Conservation (phyloP, 2,797 vertebrate species). For the Channallabes apus region DNA sequence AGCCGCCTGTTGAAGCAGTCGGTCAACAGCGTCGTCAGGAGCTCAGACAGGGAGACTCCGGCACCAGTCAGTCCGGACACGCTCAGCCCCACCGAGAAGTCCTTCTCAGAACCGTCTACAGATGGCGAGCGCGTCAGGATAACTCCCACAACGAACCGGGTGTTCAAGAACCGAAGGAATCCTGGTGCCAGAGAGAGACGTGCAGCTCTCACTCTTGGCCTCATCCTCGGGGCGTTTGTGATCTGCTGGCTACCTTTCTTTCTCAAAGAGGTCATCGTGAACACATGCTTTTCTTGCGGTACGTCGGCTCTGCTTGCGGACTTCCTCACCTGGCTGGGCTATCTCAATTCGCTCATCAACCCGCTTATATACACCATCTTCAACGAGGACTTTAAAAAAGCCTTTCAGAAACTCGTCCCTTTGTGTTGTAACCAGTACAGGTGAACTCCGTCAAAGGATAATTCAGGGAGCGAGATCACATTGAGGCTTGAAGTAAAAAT, state of each 20-base stretch:
- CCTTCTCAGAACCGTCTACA: conserved; percentile 83
- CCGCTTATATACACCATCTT: conserved; percentile 98
- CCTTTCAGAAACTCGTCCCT: conserved; percentile 88
- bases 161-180: conserved; percentile 76
- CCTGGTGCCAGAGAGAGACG: conserved; percentile 89
- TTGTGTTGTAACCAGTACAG: conserved; percentile 82
- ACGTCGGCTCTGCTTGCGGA: conserved; percentile 90
- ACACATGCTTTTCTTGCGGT: conserved; percentile 86
- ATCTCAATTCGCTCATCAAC: conserved; percentile 97
- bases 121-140: conserved; percentile 81
- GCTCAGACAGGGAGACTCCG: conserved; percentile 66
- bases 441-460: conserved; percentile 62
- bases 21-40: conserved; percentile 80
- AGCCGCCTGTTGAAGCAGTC: conserved; percentile 81
- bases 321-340: conserved; percentile 96
- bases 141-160: conserved; percentile 36
- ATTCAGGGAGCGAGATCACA: too few species aligned
- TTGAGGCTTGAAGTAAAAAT: neutral
- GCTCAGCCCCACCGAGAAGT: conserved; percentile 81
- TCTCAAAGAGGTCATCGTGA: conserved; percentile 96
- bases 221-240: conserved; percentile 96
- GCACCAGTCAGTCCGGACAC: conserved; percentile 74
- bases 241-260: conserved; percentile 98
- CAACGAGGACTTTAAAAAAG: conserved; percentile 99
- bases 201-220: conserved; percentile 90